phyloP scores from a whole-genome alignment of 2,888 invertebrate genomes.

The Thereva nobilitata region DNA sequence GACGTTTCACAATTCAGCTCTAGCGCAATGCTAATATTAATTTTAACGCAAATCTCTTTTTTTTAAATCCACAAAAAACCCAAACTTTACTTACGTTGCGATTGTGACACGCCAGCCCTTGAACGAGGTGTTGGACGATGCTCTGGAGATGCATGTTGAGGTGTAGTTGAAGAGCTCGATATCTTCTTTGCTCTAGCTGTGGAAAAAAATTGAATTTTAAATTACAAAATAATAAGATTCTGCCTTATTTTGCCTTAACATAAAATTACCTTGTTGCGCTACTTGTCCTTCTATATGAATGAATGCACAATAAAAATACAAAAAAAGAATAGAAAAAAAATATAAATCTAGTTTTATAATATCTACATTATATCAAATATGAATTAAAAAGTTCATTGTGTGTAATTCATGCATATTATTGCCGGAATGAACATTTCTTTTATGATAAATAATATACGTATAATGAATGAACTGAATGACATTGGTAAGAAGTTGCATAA shows the following conservation, averaged over 20 bases:
- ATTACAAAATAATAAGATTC: conserved; percentile 7
- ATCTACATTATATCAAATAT: background rate
- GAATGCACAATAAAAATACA: conserved; percentile 44
- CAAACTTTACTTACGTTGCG: conserved; percentile 77
- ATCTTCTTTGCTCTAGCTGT: conserved; percentile 70
- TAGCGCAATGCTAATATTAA: no score
- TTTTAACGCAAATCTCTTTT: background rate
- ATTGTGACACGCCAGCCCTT: conserved; percentile 82
- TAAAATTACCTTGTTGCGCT: conserved; percentile 66
- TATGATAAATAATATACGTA: no score
- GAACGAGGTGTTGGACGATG: conserved; percentile 64
- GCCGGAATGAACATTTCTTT: no score
- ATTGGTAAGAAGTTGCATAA: conserved; percentile 1
- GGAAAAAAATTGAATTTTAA: conserved; percentile 23
- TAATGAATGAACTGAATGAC: no score
- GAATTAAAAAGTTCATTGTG: background rate
- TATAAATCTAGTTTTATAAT: conserved; percentile 2
- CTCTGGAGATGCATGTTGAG: conserved; percentile 62
- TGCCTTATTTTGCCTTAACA: conserved; percentile 7
- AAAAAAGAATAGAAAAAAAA: conserved; percentile 44
- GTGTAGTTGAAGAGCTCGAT: conserved; percentile 56
- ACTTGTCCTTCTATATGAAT: conserved; percentile 64
- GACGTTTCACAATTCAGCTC: no score
- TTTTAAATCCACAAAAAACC: background rate
- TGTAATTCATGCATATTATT: no score